phyloP scores from a whole-genome alignment of 2,113 vertebrate species.

The Paradoxurus hermaphroditus region DNA sequence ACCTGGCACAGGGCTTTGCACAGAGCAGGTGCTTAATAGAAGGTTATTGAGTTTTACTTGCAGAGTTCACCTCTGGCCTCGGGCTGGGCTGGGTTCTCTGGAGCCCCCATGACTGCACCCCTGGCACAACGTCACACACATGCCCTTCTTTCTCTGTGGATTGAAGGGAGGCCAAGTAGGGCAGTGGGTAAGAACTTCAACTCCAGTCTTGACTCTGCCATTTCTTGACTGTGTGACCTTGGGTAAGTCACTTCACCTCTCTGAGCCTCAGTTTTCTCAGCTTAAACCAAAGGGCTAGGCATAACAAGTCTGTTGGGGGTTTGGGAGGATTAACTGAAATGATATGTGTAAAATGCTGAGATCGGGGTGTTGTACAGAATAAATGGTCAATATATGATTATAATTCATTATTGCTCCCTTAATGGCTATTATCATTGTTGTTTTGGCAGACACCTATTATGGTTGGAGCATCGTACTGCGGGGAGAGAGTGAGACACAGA shows the following conservation, averaged over 20 bases:
- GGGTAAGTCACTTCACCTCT: neutral
- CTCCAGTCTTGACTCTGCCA: slow-evolving; percentile 14
- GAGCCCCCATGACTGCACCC: neutral
- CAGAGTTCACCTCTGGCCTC: neutral
- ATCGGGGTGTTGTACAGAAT: neutral
- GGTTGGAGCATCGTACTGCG: neutral
- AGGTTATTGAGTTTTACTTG: neutral
- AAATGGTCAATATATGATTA: neutral
- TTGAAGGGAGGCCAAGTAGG: slow-evolving; percentile 45
- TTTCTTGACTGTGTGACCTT: slow-evolving; percentile 6
- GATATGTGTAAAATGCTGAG: neutral
- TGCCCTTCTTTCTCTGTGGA: slow-evolving; percentile 28
- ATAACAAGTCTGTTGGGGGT: neutral
- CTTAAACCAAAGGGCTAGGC: neutral
- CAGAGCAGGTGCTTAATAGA: neutral
- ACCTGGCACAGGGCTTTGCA: neutral
- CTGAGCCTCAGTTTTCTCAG: slow-evolving; percentile 39
- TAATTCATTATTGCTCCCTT: slow-evolving; percentile 9
- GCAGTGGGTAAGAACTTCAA: slow-evolving; percentile 35
- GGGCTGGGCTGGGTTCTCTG: neutral
- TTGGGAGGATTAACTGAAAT: neutral
- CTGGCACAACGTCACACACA: neutral
- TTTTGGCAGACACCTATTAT: neutral
- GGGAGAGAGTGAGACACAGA: neutral
- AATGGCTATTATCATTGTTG: neutral